phyloP scores from a whole-genome alignment of 1,140 invertebrate genomes.

The Bactericera cockerelli region DNA sequence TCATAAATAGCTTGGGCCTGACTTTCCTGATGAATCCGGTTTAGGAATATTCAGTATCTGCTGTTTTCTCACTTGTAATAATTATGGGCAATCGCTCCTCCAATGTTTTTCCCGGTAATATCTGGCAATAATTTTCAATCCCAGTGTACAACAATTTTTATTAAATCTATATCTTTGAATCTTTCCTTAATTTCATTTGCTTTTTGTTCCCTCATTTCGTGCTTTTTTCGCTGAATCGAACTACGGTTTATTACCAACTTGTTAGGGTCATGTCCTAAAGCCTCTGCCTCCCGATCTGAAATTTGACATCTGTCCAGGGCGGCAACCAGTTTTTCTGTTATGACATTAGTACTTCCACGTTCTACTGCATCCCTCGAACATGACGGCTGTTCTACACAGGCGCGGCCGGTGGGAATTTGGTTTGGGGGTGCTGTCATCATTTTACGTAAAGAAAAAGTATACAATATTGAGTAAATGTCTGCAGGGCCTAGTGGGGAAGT shows the following conservation, averaged over 20 bases:
- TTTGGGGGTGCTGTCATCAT: too few relatives aligned
- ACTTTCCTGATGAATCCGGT: constrained; percentile 12
- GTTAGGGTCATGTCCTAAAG: constrained; percentile 15
- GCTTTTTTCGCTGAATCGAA: constrained; percentile 17
- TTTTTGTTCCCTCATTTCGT: too few relatives aligned
- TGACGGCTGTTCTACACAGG: too few relatives aligned
- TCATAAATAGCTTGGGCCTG: constrained; percentile 11
- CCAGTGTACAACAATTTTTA: constrained; percentile 21
- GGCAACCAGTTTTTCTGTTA: constrained; percentile 18
- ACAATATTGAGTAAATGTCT: too few relatives aligned
- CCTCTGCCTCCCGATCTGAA: constrained; percentile 19
- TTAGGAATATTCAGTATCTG: constrained; percentile 11
- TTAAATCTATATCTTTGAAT: constrained; percentile 19
- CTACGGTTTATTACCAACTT: constrained; percentile 18
- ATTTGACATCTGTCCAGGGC: constrained; percentile 20
- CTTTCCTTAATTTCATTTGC: constrained; percentile 18
- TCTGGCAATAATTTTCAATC: constrained; percentile 21
- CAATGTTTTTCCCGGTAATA: constrained; percentile 4
- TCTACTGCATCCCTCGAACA: too few relatives aligned
- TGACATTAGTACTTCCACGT: constrained; percentile 17
- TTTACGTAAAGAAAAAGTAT: too few relatives aligned
- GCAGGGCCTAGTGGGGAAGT: too few relatives aligned
- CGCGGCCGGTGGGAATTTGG: too few relatives aligned
- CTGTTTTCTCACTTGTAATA: constrained; percentile 11
- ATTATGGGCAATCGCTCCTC: constrained; percentile 11